phyloP scores from a whole-genome alignment of 2,113 vertebrate species.

The Sinocyclocheilus anophthalmus region DNA sequence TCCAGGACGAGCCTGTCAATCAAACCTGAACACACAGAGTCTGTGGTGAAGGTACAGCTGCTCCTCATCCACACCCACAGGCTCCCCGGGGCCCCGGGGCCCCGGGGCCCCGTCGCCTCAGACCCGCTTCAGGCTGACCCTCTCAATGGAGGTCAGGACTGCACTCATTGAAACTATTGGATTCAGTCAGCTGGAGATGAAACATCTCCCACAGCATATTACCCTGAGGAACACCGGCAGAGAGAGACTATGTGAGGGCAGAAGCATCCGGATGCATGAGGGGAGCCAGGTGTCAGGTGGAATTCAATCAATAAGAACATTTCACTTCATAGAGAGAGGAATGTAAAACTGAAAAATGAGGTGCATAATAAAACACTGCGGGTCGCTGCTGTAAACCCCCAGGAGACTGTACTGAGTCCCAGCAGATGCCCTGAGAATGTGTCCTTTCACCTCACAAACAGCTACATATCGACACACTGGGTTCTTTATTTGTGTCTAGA shows the following conservation, averaged over 20 bases:
- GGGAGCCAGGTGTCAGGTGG: constrained; percentile 45
- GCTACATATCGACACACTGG: not conserved
- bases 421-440: not conserved
- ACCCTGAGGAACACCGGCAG: not conserved
- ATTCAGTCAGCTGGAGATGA: constrained; percentile 15
- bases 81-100: not conserved
- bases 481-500: not conserved
- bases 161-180: not conserved
- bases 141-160: constrained; percentile 15
- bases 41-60: not conserved
- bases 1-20: not conserved
- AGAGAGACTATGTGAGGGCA: not conserved
- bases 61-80: not conserved
- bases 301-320: constrained; percentile 43
- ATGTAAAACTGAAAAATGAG: constrained; percentile 6
- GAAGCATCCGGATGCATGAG: constrained; percentile 36
- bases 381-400: not conserved
- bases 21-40: not conserved
- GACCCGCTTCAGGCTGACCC: not conserved
- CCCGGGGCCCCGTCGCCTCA: not conserved
- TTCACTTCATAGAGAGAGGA: constrained; percentile 33
- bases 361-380: not conserved
- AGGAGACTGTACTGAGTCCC: not conserved
- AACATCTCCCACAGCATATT: not conserved
- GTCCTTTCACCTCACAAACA: not conserved